Evolutionary conservation across 1,140 invertebrate genomes (phyloP), one percentile per base, ranked within the genome.

Genomic region (Heterodera schachtii): DNA sequence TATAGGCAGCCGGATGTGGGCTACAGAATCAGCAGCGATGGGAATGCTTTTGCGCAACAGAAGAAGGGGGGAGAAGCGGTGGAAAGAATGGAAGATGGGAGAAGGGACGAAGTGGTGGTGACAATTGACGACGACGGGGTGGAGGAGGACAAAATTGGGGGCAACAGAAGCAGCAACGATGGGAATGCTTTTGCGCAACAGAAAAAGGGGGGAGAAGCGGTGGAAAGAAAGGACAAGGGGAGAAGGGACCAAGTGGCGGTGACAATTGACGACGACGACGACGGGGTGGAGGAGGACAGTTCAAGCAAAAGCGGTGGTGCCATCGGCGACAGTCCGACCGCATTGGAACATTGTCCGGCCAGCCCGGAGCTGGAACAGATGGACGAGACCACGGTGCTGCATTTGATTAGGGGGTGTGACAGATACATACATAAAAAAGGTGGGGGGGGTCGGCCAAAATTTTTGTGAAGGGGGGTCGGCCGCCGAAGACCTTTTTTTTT

Each of bases 331-430:
- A 60, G 57, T 60, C 57, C 57, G 57, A 19, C 16, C 13, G 16
- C 57, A 16, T 11, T 60, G 57, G 57, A 60, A 19, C 57, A 60
- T 3, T 11, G 57, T 2, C 57, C 66, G 43, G 74, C 74, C 74
- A 75, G 74, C 57, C 74, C 74, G n/a, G n/a, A n/a, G n/a, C n/a
- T n/a, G 11, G 74, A 75, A 57, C 74, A 49, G 19, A 57, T 75
- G 43, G 66, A 57, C 44, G 74, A 75, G 47, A 44, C 49, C 7
- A 57, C 44, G 41, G 47, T 43, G 57, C n/a, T n/a, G n/a, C n/a
- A n/a, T n/a, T n/a, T n/a, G n/a, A n/a, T n/a, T n/a, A n/a, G n/a
- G n/a, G n/a, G n/a, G n/a, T n/a, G n/a, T n/a, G n/a, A n/a, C n/a
- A n/a, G n/a, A n/a, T n/a, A n/a, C n/a, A n/a, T n/a, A n/a, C n/a